Evolutionary conservation across 1,140 invertebrate species (phyloP).

Genomic region (Ceratoteleas bidentatus): DNA sequence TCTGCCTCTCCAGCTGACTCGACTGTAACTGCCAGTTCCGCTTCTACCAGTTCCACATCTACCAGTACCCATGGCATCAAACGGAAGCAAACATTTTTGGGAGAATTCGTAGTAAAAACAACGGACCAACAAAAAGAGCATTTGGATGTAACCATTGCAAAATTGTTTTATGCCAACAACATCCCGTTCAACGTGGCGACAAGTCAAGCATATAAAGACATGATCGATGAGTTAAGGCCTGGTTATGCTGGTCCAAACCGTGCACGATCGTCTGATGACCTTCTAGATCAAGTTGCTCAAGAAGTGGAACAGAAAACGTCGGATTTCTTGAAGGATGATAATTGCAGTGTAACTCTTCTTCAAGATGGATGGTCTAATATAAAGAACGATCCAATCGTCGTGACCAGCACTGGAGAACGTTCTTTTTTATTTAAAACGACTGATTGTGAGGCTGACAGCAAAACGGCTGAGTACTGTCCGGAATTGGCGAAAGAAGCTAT

Average conservation of each 20-base stretch:
- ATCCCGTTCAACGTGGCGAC: constrained; percentile 2
- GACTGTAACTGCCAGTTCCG: no score
- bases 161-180: constrained; percentile 24
- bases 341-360: constrained; percentile 18
- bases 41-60: no score
- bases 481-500: constrained; percentile 7
- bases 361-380: no score
- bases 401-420: constrained; percentile 7
- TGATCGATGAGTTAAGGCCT: no score
- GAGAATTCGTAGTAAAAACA: constrained; percentile 17
- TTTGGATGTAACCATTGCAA: constrained; percentile 5
- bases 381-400: no score
- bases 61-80: no score
- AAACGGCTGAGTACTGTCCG: constrained; percentile 17
- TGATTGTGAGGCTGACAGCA: constrained; percentile 14
- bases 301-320: constrained; percentile 1
- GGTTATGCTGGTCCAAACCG: constrained; percentile 10
- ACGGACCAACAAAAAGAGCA: constrained; percentile 7
- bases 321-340: background rate
- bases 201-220: no score
- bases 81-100: background rate
- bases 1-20: no score
- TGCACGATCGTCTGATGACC: background rate
- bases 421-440: constrained; percentile 14
- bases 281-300: constrained; percentile 18